A percentile compares a stretch with the other conserved stretches of the same genome.
Conservation (phyloP, 2,797 vertebrate genomes). For the Craterocephalus amniculus region DNA sequence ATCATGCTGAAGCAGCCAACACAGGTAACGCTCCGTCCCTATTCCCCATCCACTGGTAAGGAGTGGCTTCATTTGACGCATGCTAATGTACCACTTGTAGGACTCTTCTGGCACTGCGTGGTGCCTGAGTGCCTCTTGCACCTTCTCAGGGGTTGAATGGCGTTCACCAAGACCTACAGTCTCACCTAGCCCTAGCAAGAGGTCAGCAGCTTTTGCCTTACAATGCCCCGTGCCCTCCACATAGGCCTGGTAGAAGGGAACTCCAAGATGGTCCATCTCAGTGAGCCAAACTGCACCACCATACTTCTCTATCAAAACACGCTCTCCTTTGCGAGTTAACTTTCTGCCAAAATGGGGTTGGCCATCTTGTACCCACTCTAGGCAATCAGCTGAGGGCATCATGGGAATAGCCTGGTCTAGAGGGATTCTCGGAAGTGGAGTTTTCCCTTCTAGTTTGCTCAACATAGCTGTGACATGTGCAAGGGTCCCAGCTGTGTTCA, state of each 20-base stretch:
- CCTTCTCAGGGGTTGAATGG: conserved; percentile 79
- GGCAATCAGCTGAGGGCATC: conserved; percentile 82
- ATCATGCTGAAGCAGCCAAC: conserved; percentile 84
- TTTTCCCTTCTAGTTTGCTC: conserved; percentile 69
- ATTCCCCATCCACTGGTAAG: conserved; percentile 87
- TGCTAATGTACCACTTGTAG: conserved; percentile 85
- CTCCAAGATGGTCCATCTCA: conserved; percentile 86
- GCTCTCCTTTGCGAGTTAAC: conserved; percentile 84
- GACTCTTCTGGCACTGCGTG: conserved; percentile 82
- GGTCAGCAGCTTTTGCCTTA: conserved; percentile 86
- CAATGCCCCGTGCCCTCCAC: conserved; percentile 70
- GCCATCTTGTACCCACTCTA: conserved; percentile 83
- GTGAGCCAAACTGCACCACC: conserved; percentile 84
- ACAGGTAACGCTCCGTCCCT: conserved; percentile 85
- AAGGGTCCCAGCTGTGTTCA: conserved; percentile 77
- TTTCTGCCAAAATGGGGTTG: conserved; percentile 84
- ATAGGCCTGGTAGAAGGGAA: conserved; percentile 87
- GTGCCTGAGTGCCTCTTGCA: conserved; percentile 80
- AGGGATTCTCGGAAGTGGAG: conserved; percentile 77
- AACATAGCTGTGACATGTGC: conserved; percentile 75
- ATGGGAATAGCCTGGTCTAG: conserved; percentile 82
- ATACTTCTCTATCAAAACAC: conserved; percentile 79
- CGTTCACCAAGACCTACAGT: conserved; percentile 85
- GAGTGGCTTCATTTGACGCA: conserved; percentile 79
- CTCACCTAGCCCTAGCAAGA: conserved; percentile 85